Base-by-base conservation (phyloP, 1,140 invertebrate species). In the Bactericera cockerelli region DNA sequence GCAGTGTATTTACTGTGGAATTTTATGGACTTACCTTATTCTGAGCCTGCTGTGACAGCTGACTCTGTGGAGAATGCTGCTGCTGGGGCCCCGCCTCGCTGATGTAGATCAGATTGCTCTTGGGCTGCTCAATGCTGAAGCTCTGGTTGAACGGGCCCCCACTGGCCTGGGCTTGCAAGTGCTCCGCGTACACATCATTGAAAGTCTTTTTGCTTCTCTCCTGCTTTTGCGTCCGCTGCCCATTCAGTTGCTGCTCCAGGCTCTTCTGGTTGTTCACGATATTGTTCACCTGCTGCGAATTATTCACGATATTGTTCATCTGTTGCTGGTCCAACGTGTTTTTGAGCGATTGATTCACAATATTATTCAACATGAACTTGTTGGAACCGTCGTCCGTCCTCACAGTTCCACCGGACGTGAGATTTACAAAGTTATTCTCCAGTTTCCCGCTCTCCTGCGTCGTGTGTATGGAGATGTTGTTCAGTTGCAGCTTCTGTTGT, bases 21-120 rank as follows among this genome's bases (percentile, higher is more conserved):
- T n/a, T n/a, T n/a, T n/a, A n/a, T n/a, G n/a, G n/a, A 49, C n/a
- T 49, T 49, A 49, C 42, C 42, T 49, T 49, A 49, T 49, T 49
- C n/a, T 49, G 42, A 22, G 42, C 6, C n/a, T 49, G 42, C 8
- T 49, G 42, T 6, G 42, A 49, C 33, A 11, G 33, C 16, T 10
- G 33, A 36, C 33, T 36, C 42, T 49, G 42, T 4, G n/a, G 42
- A 6, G 42, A 49, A 19, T 49, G 42, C 8, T 49, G n/a, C 22
- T 49, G 42, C 22, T 49, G 42, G 4, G 4, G 42, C n/a, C 22
- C 22, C n/a, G 42, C 8, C 6, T 49, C 42, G 19, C 19, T 49
- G 22, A 49, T 49, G 19, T 49, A 49, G 22, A 49, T 22, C 22
- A 49, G 8, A n/a, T 49, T 49, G 28, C 28, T 13, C 42, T 49